These are phyloP conservation scores for Micromesistius poutassou DNA, from an alignment of 2,797 vertebrate species.

Conservation along the genomic window DNA sequence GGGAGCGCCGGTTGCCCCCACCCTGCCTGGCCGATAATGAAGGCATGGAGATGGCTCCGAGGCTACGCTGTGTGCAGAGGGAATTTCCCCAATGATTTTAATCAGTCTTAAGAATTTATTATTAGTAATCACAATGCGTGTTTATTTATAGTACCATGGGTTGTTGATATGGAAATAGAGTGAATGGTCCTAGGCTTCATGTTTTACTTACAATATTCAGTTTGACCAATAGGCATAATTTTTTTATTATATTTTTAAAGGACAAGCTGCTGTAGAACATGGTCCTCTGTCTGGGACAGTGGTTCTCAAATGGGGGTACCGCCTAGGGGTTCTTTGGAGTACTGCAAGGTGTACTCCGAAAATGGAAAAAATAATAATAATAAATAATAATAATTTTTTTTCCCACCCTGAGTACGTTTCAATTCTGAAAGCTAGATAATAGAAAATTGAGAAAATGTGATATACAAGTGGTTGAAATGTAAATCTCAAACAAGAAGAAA, in stretches of 20 bases:
- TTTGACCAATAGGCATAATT: not conserved
- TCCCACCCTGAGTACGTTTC: no score
- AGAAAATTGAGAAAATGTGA: no score
- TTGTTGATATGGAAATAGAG: not conserved
- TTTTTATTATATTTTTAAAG: not conserved
- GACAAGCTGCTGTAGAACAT: not conserved
- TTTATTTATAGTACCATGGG: not conserved
- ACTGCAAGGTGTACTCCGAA: no score
- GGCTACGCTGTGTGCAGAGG: not conserved
- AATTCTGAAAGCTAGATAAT: no score
- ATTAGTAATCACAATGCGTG: no score
- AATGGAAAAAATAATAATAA: no score
- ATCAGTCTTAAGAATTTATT: no score
- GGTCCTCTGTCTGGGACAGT: not conserved
- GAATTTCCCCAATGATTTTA: not conserved
- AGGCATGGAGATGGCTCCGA: not conserved
- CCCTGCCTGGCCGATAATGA: not conserved
- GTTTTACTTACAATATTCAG: not conserved
- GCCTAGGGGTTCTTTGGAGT: no score
- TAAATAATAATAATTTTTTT: no score
- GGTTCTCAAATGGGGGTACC: no score
- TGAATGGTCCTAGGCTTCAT: not conserved
- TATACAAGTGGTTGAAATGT: no score
- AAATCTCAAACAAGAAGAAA: no score
- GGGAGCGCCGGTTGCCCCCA: not conserved